These are phyloP conservation scores for Brienomyrus brachyistius DNA, from an alignment of 2,113 vertebrate genomes.

Conservation along the genomic window DNA sequence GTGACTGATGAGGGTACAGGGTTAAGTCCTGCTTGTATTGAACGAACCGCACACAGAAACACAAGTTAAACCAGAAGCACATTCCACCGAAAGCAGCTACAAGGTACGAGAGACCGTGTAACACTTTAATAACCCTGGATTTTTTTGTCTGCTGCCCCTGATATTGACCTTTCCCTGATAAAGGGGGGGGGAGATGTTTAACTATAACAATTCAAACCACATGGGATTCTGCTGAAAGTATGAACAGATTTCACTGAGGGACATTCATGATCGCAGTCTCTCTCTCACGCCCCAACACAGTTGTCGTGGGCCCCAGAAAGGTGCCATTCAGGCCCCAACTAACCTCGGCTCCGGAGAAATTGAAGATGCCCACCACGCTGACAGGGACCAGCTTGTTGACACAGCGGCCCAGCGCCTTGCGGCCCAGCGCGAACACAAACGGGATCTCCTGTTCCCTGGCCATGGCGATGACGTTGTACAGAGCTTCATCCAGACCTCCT, in stretches of 20 bases:
- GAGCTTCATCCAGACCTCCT: constrained; percentile 94
- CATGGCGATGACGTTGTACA: constrained; percentile 96
- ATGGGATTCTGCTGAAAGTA: background rate
- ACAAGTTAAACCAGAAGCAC: background rate
- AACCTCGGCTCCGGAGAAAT: constrained; percentile 92
- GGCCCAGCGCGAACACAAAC: constrained; percentile 91
- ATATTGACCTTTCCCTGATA: background rate
- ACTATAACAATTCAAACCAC: background rate
- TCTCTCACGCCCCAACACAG: background rate
- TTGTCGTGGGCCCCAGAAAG: background rate
- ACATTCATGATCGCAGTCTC: background rate
- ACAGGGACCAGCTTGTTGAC: constrained; percentile 97
- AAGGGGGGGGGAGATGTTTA: background rate
- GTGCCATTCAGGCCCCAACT: background rate
- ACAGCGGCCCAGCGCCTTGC: constrained; percentile 91
- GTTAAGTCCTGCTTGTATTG: background rate
- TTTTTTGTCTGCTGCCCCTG: background rate
- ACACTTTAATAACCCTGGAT: background rate
- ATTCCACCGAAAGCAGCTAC: background rate
- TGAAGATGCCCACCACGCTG: constrained; percentile 96
- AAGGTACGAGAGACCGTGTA: background rate
- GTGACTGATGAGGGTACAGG: background rate
- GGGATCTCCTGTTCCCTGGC: constrained; percentile 95
- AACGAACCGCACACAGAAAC: background rate
- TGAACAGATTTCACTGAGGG: background rate